Evolutionary conservation across 2,888 invertebrate species (phyloP).

Genomic region (Creontiades dilutus): DNA sequence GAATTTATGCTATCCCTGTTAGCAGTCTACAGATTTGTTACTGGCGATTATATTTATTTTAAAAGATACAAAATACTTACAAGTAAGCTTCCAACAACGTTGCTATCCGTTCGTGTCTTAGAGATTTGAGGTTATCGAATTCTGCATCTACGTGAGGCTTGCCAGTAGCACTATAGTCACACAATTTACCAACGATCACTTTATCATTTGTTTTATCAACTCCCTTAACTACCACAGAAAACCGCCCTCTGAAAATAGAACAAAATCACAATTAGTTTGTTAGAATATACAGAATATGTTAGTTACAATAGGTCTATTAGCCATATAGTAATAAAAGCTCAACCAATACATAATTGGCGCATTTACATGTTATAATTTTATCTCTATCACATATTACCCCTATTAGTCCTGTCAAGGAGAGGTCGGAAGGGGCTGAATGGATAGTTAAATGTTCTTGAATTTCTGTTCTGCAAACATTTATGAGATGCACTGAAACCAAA

Average conservation of each 20-base stretch:
- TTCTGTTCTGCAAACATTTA: too few species aligned
- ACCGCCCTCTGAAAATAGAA: slow-evolving; percentile 85
- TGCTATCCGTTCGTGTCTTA: slow-evolving; percentile 93
- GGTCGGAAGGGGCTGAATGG: too few species aligned
- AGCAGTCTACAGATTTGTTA: too few species aligned
- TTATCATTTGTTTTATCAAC: slow-evolving; percentile 87
- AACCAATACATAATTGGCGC: too few species aligned
- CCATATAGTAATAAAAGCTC: too few species aligned
- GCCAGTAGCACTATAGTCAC: slow-evolving; percentile 84
- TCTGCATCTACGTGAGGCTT: slow-evolving; percentile 87
- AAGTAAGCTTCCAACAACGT: slow-evolving; percentile 81
- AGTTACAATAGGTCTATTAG: too few species aligned
- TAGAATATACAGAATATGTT: neutral
- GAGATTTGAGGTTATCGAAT: slow-evolving; percentile 88
- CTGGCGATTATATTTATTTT: neutral
- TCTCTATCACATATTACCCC: too few species aligned
- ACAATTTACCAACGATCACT: slow-evolving; percentile 91
- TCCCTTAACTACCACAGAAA: slow-evolving; percentile 90
- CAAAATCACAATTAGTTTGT: neutral
- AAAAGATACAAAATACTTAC: slow-evolving; percentile 73
- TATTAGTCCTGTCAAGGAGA: too few species aligned
- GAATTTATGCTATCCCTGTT: too few species aligned
- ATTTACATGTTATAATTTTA: too few species aligned
- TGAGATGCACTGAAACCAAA: too few species aligned
- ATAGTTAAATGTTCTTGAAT: too few species aligned